Evolutionary conservation across 64 coral and sea anemone genomes (phyloP).

Genomic region (Astreopora myriophthalma): DNA sequence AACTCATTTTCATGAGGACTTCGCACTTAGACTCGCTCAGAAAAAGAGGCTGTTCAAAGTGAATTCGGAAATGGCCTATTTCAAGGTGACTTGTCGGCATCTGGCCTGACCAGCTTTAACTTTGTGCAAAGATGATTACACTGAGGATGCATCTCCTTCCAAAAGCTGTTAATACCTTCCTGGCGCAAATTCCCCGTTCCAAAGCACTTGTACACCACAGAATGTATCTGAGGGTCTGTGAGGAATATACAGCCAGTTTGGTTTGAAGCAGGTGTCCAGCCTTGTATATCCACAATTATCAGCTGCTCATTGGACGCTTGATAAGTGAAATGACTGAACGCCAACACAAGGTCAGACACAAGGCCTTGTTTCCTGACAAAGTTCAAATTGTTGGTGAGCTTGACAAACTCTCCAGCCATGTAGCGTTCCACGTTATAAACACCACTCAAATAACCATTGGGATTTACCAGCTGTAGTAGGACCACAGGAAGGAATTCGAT

Average conservation of each 20-base stretch:
- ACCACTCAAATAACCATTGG: constrained; percentile 13
- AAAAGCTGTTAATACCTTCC: constrained; percentile 83
- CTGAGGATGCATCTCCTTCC: constrained; percentile 83
- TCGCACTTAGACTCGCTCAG: too few species aligned
- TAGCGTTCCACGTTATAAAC: constrained; percentile 94
- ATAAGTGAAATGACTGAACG: constrained; percentile 93
- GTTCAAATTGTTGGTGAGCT: constrained; percentile 89
- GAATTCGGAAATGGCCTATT: neutral
- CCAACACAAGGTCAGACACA: constrained; percentile 75
- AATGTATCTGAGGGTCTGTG: constrained; percentile 98
- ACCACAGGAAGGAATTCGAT: constrained; percentile 95
- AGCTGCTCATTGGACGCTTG: constrained; percentile 74
- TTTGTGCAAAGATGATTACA: constrained; percentile 85
- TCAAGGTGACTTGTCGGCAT: neutral
- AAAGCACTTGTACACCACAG: constrained; percentile 78
- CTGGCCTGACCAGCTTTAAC: constrained; percentile 68
- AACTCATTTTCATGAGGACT: too few species aligned
- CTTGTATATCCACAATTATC: constrained; percentile 91
- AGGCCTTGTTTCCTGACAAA: constrained; percentile 33
- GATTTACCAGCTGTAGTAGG: constrained; percentile 69
- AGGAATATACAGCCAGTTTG: constrained; percentile 83
- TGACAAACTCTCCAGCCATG: constrained; percentile 93
- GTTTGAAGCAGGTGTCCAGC: constrained; percentile 72
- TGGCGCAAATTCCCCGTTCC: constrained; percentile 86
- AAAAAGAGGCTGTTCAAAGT: too few species aligned